Conservation (phyloP, 2,888 invertebrate species). For the Emmelina monodactyla region DNA sequence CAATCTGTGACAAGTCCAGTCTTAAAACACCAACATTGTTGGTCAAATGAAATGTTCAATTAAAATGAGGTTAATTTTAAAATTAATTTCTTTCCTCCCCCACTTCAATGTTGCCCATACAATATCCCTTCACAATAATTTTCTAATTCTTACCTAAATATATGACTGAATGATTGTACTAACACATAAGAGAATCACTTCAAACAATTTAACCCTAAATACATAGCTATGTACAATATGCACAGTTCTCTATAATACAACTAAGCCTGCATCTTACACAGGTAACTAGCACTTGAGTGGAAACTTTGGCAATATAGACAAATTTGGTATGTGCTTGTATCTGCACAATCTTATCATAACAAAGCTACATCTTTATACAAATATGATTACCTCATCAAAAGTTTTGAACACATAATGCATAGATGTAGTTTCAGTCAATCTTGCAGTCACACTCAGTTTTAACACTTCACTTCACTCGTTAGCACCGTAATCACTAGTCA, state of each 20-base stretch:
- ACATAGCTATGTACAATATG: constrained; percentile 1
- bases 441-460: neutral
- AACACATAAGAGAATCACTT: neutral
- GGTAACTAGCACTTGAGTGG: constrained; percentile 31
- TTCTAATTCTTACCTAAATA: neutral
- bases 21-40: neutral
- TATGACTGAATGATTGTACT: neutral
- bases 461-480: neutral
- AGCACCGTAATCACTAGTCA: constrained; percentile 13
- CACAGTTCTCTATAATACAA: constrained; percentile 13
- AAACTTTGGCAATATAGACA: constrained; percentile 25
- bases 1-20: constrained; percentile 1
- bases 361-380: neutral
- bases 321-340: constrained; percentile 23
- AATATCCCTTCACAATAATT: neutral
- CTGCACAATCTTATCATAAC: neutral
- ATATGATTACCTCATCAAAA: neutral
- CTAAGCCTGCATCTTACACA: constrained; percentile 17
- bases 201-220: neutral
- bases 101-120: neutral
- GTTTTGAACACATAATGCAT: neutral
- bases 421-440: neutral
- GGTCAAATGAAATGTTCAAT: neutral
- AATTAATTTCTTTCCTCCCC: neutral
- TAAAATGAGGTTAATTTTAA: neutral